Evolutionary conservation across 2,888 invertebrate species (phyloP), one percentile per base, ranked within the genome.

Genomic region (Podabrus alpinus): DNA sequence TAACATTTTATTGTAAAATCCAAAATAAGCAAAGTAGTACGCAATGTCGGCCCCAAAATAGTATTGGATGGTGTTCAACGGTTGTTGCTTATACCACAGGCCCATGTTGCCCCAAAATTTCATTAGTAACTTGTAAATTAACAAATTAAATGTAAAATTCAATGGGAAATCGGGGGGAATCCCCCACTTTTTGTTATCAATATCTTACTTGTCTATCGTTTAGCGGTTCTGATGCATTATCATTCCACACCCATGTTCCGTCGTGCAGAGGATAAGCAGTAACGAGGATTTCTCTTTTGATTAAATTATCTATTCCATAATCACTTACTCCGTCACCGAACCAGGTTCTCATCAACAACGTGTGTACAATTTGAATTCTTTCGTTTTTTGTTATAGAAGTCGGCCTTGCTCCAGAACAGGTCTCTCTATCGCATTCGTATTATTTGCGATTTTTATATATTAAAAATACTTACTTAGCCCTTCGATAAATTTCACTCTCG

Each of bases 51-150:
- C 88, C 7, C 91, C 91, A 81, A 88, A 90, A 82, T 91, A 91
- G 78, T 88, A 87, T 76, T 90, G 87, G 25, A 92, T 88, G 60
- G 91, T 84, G 82, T 90, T 89, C 10, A 92, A 81, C 0, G 92
- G 92, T 83, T 92, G 92, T 66, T 88, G 87, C 84, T 90, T 91
- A 83, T 89, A 89, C 86, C 89, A 89, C 72, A 87, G 87, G 21
- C 84, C 82, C n/a, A 88, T 87, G 68, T 87, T 86, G 7, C 90
- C 91, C 93, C 93, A 93, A 77, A 89, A 88, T 77, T 88, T 87
- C 80, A 88, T 89, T 74, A 92, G 84, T 45, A 91, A 83, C 90
- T 92, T 79, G n/a, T 75, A 79, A 59, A 61, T 61, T 61, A 61
- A 17, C 16, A 68, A 66, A 72, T 13, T 17, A 45, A 29, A 29